Base-by-base conservation (phyloP, 2,888 invertebrate genomes). In the Nomada fucata region DNA sequence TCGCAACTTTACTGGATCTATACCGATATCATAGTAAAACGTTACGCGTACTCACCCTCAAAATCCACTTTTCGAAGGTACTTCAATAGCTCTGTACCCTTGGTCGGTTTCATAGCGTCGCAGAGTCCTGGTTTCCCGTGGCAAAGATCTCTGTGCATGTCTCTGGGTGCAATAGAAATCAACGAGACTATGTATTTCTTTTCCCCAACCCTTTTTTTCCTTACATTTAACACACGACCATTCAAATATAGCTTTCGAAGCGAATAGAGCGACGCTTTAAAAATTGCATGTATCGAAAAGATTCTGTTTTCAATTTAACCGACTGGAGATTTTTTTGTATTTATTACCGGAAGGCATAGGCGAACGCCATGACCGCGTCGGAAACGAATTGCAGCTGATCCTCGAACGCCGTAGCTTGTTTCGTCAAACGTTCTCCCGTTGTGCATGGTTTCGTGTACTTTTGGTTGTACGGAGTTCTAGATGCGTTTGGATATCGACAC, bases 311-410 rank as follows among this genome's bases (percentile, higher is more conserved):
- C 36, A 36, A 29, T 26, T 29, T n/a, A 10, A 18, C 0, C 15
- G 20, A 20, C 13, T 44, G 42, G 29, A 5, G 26, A 1, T 15
- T 42, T 15, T 18, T 47, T 26, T 1, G n/a, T n/a, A 23, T 23
- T 59, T 29, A 64, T 95, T 94, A 97, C 97, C 96, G 95, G 88
- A 97, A 96, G 60, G 98, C 98, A 91, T 97, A 96, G 0, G 98
- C 98, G 94, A 99, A 98, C 0, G 98, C 98, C 96, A 98, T 96
- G 0, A 98, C 98, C 26, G 99, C 98, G 93, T 99, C 99, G 50
- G 98, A 98, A 47, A 99, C 99, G 94, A 98, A 99, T 94, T 99
- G 99, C 86, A 99, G 95, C 93, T 99, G 99, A 87, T 97, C 96
- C 93, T 99, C 99, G 89, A 98, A 98, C 89, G 97, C 97, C 0